These are phyloP conservation scores for Mayetiola destructor DNA, from an alignment of 2,888 invertebrate genomes.

Conservation along the genomic window DNA sequence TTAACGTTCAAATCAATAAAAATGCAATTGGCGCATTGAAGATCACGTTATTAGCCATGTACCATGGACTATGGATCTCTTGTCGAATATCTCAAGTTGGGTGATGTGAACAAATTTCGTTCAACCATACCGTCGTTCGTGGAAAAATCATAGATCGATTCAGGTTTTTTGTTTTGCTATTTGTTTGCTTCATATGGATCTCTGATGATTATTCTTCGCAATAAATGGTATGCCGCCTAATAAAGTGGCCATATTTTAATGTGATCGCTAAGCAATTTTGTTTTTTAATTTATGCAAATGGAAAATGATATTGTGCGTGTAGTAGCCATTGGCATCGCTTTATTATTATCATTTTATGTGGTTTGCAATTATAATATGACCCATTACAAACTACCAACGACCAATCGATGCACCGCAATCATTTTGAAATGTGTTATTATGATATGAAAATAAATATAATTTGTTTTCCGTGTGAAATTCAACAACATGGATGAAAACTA, in stretches of 20 bases:
- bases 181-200: background rate
- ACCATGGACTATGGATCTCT: no score
- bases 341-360: background rate
- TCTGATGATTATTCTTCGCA: no score
- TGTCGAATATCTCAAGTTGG: no score
- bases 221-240: no score
- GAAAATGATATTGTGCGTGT: background rate
- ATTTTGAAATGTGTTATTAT: no score
- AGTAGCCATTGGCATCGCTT: background rate
- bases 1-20: conserved; percentile 6
- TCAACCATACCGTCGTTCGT: no score
- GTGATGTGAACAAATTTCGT: no score
- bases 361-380: background rate
- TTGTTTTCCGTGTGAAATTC: background rate
- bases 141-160: background rate
- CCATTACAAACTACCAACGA: background rate
- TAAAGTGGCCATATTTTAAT: conserved; percentile 9
- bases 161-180: background rate
- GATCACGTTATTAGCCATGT: no score
- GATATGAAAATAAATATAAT: no score
- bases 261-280: conserved; percentile 9
- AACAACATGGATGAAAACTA: background rate
- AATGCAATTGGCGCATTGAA: conserved; percentile 9
- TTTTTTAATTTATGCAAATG: conserved; percentile 6
- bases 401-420: background rate